Conservation (phyloP, 2,797 vertebrate genomes). For the Allobates femoralis region DNA sequence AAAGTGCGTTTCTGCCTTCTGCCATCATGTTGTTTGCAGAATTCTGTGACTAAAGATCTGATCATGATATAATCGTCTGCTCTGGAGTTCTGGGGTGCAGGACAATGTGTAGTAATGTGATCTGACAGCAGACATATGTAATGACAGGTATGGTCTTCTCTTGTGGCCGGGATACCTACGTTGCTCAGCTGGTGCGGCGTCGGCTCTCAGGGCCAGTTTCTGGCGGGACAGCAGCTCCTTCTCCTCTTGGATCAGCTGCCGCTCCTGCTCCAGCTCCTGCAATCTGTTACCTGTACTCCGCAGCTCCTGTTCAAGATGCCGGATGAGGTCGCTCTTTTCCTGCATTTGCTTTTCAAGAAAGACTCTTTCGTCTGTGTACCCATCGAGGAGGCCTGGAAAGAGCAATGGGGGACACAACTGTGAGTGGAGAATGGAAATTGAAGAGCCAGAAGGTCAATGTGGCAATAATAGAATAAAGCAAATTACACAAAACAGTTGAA, state of each 20-base stretch:
- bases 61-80: background rate
- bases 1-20: too few relatives aligned
- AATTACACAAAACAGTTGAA: too few relatives aligned
- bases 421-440: background rate
- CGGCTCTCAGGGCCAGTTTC: slow-evolving; percentile 88
- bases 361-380: slow-evolving; percentile 89
- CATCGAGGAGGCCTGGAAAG: slow-evolving; percentile 88
- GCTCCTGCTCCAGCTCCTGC: slow-evolving; percentile 90
- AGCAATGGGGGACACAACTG: slow-evolving; percentile 4
- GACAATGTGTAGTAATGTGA: background rate
- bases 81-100: background rate
- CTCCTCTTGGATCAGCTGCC: slow-evolving; percentile 86
- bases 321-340: slow-evolving; percentile 86
- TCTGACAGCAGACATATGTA: background rate
- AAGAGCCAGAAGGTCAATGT: background rate
- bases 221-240: slow-evolving; percentile 88
- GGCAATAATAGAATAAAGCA: background rate
- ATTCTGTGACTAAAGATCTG: background rate
- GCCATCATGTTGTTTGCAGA: background rate
- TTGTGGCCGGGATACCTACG: slow-evolving; percentile 82
- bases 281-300: slow-evolving; percentile 86
- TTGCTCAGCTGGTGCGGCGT: slow-evolving; percentile 85
- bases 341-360: slow-evolving; percentile 87
- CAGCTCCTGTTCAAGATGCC: slow-evolving; percentile 89
- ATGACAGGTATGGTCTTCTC: background rate